Evolutionary conservation across 2,888 invertebrate genomes (phyloP).

Genomic region (Poecilus cupreus): DNA sequence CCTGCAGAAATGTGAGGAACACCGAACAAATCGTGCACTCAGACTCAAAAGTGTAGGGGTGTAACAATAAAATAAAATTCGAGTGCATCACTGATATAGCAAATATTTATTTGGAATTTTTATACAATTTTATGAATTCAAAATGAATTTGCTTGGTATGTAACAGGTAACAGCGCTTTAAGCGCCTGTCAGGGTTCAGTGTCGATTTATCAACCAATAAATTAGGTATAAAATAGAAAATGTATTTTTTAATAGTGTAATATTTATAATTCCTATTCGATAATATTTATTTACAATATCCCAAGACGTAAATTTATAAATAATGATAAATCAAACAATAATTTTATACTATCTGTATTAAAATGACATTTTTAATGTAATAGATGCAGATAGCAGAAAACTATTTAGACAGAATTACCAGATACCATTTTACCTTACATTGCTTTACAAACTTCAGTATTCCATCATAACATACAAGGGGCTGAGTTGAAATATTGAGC

Average conservation of each 20-base stretch:
- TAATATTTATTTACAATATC: conserved; percentile 27
- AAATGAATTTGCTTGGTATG: too few species aligned
- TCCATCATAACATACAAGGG: not conserved
- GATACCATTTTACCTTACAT: not conserved
- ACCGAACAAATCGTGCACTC: too few species aligned
- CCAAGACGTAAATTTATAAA: not conserved
- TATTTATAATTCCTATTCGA: conserved; percentile 10
- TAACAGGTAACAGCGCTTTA: too few species aligned
- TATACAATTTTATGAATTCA: too few species aligned
- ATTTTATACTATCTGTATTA: not conserved
- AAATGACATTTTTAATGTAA: too few species aligned
- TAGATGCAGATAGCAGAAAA: not conserved
- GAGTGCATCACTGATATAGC: too few species aligned
- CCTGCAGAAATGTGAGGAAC: too few species aligned
- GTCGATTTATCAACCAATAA: too few species aligned
- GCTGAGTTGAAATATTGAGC: conserved; percentile 9
- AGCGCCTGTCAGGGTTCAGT: too few species aligned
- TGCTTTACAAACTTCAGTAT: not conserved
- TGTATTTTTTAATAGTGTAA: not conserved
- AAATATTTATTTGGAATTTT: too few species aligned
- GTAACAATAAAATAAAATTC: too few species aligned
- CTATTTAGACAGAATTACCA: not conserved
- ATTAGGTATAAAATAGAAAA: not conserved
- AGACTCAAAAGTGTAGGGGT: too few species aligned
- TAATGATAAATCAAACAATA: conserved; percentile 29